Evolutionary conservation across 2,113 vertebrate genomes (phyloP).

Genomic region (Microtus richardsoni): DNA sequence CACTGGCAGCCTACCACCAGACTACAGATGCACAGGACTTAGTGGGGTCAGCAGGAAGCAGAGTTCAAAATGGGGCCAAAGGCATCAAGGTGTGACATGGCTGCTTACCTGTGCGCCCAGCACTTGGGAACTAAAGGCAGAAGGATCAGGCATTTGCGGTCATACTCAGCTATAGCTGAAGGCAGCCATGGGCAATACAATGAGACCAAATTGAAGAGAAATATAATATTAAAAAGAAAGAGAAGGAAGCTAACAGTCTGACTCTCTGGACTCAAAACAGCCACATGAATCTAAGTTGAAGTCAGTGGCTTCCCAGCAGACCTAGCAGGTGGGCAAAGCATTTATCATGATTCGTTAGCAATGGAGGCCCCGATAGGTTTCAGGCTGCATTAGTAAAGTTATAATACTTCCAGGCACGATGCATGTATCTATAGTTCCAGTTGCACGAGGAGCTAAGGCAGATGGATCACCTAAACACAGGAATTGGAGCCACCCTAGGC

Average conservation of each 20-base stretch:
- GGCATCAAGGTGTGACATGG: neutral
- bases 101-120: neutral
- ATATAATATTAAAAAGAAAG: too few relatives aligned
- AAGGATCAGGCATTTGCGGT: neutral
- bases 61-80: constrained; percentile 1
- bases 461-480: neutral
- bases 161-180: neutral
- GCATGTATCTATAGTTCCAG: neutral
- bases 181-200: neutral
- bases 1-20: neutral
- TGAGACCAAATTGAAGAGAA: neutral
- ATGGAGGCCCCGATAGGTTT: neutral
- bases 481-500: neutral
- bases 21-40: neutral
- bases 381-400: neutral
- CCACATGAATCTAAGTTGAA: constrained; percentile 7
- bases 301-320: neutral
- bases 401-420: neutral
- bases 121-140: neutral
- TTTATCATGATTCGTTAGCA: neutral
- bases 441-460: neutral
- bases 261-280: constrained; percentile 21
- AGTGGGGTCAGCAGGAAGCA: neutral
- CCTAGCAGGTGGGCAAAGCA: neutral
- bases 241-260: neutral